A percentile compares a stretch with the other conserved stretches of the same genome.
Conservation (phyloP, 1,140 invertebrate genomes). For the Cyphomyrmex costatus region DNA sequence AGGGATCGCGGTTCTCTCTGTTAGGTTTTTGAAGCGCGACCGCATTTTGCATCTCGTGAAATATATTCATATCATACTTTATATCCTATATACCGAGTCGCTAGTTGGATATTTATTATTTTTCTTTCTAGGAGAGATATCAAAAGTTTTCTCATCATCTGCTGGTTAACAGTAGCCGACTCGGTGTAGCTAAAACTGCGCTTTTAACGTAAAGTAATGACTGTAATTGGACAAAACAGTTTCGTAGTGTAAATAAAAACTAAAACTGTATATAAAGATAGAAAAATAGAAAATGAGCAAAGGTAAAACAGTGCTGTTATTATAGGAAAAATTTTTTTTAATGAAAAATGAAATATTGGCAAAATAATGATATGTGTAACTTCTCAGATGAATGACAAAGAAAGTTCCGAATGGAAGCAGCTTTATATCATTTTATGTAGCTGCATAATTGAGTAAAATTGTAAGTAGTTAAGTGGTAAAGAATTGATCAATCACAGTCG, state of each 20-base stretch:
- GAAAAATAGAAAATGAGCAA: background rate
- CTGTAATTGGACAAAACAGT: background rate
- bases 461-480: no score
- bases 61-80: constrained; percentile 58
- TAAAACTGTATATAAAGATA: background rate
- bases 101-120: constrained; percentile 54
- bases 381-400: background rate
- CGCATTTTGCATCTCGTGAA: constrained; percentile 42
- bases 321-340: background rate
- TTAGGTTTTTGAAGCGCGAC: constrained; percentile 25
- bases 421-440: background rate
- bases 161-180: background rate
- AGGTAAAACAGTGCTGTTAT: background rate
- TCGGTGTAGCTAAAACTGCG: background rate
- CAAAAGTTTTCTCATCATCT: constrained; percentile 35
- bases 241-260: background rate
- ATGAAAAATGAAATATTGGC: background rate
- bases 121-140: background rate
- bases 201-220: background rate
- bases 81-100: constrained; percentile 8
- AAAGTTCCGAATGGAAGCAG: background rate
- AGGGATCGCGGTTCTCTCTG: constrained; percentile 41
- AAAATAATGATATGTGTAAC: background rate
- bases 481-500: no score
- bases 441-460: no score